These are phyloP conservation scores for Vulpes ferrilata DNA, from an alignment of 2,113 vertebrate species.

Conservation along the genomic window DNA sequence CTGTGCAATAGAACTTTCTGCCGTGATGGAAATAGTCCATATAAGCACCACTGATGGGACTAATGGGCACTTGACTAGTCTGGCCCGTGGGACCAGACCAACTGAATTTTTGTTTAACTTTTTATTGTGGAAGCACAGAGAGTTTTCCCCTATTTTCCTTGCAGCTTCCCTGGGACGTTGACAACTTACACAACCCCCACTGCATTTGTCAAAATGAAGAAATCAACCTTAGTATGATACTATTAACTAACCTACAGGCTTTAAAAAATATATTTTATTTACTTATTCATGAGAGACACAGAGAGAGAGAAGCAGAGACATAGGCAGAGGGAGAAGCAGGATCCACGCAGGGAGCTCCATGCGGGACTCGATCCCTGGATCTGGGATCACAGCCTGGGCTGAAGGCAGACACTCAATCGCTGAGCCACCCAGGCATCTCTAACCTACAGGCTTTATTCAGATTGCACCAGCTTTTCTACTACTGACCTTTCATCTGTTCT, in stretches of 20 bases:
- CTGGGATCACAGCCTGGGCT: too few relatives aligned
- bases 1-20: not conserved
- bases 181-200: not conserved
- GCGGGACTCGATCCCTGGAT: too few relatives aligned
- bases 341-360: too few relatives aligned
- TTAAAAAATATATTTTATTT: not conserved
- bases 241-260: not conserved
- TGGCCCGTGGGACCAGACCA: not conserved
- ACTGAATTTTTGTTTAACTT: not conserved
- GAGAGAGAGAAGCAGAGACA: too few relatives aligned
- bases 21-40: not conserved
- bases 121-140: not conserved
- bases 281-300: too few relatives aligned
- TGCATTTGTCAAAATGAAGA: not conserved
- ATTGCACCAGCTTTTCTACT: not conserved
- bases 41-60: too few relatives aligned
- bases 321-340: too few relatives aligned
- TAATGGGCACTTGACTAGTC: not conserved
- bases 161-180: not conserved
- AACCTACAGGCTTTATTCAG: not conserved
- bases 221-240: not conserved
- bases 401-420: too few relatives aligned
- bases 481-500: not conserved
- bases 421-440: too few relatives aligned
- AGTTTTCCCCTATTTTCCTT: not conserved